phyloP scores from a whole-genome alignment of 1,140 invertebrate species.

The Apocrypta bakeri region DNA sequence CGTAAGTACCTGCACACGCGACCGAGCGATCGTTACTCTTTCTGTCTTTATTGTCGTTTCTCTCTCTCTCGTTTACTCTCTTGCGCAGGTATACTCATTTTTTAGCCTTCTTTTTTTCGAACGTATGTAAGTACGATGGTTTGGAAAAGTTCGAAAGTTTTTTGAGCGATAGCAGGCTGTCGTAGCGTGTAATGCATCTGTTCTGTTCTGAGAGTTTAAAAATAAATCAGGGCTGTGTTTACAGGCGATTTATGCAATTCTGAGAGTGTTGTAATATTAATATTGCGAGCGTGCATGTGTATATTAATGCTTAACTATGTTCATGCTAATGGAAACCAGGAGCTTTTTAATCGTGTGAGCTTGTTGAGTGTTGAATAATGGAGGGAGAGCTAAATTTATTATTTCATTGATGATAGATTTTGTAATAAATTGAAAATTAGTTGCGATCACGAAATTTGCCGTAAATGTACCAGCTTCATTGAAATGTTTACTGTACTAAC shows the following conservation, averaged over 20 bases:
- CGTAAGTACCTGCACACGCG: conserved; percentile 22
- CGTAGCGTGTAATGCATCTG: background rate
- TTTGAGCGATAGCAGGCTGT: background rate
- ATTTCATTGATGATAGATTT: too few species aligned
- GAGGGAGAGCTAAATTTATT: background rate
- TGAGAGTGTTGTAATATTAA: background rate
- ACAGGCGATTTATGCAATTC: background rate
- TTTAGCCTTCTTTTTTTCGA: background rate
- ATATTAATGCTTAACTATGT: too few species aligned
- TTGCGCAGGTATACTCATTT: background rate
- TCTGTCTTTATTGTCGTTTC: background rate
- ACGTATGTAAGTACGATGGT: background rate
- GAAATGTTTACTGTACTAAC: too few species aligned
- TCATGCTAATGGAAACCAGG: too few species aligned
- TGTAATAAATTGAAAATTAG: too few species aligned
- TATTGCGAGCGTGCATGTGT: background rate
- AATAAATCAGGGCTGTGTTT: conserved; percentile 8
- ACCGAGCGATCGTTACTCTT: conserved; percentile 42
- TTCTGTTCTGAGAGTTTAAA: background rate
- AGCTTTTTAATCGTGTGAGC: too few species aligned
- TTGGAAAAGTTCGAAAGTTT: background rate
- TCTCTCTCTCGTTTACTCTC: background rate
- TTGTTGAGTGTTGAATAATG: too few species aligned
- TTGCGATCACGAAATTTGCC: too few species aligned
- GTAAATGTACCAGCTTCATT: too few species aligned